These are phyloP conservation scores for Drosophila nigrodunni DNA, from an alignment of 1,140 invertebrate genomes.

Conservation along the genomic window DNA sequence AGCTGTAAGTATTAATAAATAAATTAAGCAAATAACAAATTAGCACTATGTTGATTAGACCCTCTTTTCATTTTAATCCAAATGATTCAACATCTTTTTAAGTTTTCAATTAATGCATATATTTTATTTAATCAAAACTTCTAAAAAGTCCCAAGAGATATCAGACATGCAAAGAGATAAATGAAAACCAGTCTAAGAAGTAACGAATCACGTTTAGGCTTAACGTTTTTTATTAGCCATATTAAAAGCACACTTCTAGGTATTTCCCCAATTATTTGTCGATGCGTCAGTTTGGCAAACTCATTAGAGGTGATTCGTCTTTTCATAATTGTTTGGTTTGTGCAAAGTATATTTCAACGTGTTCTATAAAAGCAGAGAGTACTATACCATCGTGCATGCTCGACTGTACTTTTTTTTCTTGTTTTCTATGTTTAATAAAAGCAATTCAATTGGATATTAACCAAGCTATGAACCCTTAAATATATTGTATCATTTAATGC, in stretches of 20 bases:
- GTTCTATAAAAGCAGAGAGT: neutral
- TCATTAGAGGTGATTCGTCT: slow-evolving; percentile 19
- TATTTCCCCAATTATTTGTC: slow-evolving; percentile 55
- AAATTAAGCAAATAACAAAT: too few relatives aligned
- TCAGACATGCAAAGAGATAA: too few relatives aligned
- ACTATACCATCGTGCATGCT: neutral
- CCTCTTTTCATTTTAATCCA: too few relatives aligned
- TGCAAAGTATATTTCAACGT: too few relatives aligned
- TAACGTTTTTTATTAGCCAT: neutral
- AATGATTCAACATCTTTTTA: too few relatives aligned
- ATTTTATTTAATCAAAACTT: too few relatives aligned
- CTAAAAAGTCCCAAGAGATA: too few relatives aligned
- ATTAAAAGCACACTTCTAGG: slow-evolving; percentile 13
- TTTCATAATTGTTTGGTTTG: neutral
- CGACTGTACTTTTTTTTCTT: too few relatives aligned
- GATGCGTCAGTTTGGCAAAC: slow-evolving; percentile 40
- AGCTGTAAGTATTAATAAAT: too few relatives aligned
- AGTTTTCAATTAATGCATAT: too few relatives aligned
- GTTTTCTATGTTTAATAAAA: neutral
- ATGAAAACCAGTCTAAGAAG: neutral
- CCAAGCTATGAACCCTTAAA: slow-evolving; percentile 3
- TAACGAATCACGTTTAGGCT: slow-evolving; percentile 6
- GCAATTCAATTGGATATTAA: neutral
- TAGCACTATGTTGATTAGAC: too few relatives aligned
- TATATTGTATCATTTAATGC: slow-evolving; percentile 29